These are phyloP conservation scores for Metaphire vulgaris DNA, from an alignment of 1,140 invertebrate species.

Conservation along the genomic window DNA sequence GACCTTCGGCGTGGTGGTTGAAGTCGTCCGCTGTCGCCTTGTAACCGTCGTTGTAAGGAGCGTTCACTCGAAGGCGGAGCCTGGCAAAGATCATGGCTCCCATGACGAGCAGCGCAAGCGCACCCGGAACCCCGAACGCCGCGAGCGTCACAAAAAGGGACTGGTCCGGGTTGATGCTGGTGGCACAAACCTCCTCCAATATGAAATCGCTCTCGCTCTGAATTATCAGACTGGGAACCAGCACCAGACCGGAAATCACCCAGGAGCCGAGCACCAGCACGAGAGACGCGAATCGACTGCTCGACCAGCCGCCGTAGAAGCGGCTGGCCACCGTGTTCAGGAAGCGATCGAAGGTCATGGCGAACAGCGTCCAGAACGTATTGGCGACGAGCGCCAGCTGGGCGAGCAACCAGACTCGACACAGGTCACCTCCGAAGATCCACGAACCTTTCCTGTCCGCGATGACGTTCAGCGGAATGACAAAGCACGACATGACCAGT, in stretches of 20 bases:
- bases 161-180: background rate
- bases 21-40: background rate
- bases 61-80: background rate
- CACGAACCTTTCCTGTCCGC: background rate
- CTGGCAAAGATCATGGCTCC: background rate
- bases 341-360: conserved; percentile 11
- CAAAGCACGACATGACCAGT: background rate
- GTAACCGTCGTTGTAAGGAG: background rate
- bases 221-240: background rate
- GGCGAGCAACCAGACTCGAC: background rate
- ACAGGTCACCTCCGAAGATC: background rate
- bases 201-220: background rate
- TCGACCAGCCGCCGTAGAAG: background rate
- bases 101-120: background rate
- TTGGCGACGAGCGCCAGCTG: background rate
- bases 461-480: conserved; percentile 11
- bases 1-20: background rate
- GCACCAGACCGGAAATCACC: background rate
- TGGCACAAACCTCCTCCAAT: conserved; percentile 1
- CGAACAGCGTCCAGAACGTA: background rate
- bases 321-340: background rate
- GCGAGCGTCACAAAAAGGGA: background rate
- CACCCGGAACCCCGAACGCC: background rate
- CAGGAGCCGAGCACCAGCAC: background rate
- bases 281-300: background rate